phyloP scores from a whole-genome alignment of 2,888 invertebrate genomes.

The Schizotus pectinicornis region DNA sequence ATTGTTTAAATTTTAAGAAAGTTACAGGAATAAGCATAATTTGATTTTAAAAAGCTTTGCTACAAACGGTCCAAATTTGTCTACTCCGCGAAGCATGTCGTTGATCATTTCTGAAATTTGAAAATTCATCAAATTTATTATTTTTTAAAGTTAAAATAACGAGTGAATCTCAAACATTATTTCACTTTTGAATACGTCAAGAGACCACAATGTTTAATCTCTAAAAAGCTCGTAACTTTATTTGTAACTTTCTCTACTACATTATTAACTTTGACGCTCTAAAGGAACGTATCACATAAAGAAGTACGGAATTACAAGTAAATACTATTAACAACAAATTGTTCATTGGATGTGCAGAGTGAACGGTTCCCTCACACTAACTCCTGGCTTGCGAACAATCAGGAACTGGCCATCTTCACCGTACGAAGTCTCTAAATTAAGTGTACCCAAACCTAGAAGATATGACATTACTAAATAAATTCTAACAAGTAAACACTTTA shows the following conservation, averaged over 20 bases:
- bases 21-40: too few relatives aligned
- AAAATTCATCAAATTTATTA: too few relatives aligned
- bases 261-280: neutral
- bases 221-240: neutral
- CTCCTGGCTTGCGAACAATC: slow-evolving; percentile 84
- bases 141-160: too few relatives aligned
- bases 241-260: slow-evolving; percentile 1
- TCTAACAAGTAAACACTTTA: slow-evolving; percentile 47
- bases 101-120: too few relatives aligned
- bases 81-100: too few relatives aligned
- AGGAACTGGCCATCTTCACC: slow-evolving; percentile 72
- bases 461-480: neutral
- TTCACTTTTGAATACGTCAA: too few relatives aligned
- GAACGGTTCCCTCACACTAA: slow-evolving; percentile 79
- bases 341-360: slow-evolving; percentile 41
- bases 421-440: slow-evolving; percentile 70
- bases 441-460: slow-evolving; percentile 63
- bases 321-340: neutral
- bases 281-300: slow-evolving; percentile 8
- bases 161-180: too few relatives aligned
- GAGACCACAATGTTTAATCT: neutral
- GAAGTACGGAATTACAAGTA: neutral
- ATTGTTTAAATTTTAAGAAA: too few relatives aligned
- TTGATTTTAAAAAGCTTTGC: too few relatives aligned
- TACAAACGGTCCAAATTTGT: too few relatives aligned